phyloP scores from a whole-genome alignment of 2,797 vertebrate genomes.

The Etheostoma nigrum region DNA sequence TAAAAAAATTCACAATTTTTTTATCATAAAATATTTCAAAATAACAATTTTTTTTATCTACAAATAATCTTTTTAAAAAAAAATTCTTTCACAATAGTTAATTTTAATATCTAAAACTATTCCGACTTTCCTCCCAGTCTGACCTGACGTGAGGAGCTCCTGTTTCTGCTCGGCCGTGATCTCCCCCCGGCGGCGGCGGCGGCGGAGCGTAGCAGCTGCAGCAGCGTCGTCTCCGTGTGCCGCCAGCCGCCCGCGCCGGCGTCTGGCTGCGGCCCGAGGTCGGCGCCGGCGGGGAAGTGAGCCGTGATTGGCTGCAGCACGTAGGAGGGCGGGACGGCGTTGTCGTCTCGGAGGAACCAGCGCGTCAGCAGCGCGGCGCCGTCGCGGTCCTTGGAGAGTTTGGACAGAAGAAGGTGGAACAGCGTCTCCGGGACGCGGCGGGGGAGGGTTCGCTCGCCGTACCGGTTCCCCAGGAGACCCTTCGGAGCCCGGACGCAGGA shows the following conservation, averaged over 20 bases:
- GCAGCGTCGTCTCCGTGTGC: slow-evolving; percentile 75
- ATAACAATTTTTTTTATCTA: too few species aligned
- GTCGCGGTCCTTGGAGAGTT: slow-evolving; percentile 72
- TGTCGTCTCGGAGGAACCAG: slow-evolving; percentile 85
- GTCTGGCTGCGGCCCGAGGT: slow-evolving; percentile 64
- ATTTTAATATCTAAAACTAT: too few species aligned
- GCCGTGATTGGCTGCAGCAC: slow-evolving; percentile 85
- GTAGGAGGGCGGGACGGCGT: slow-evolving; percentile 82
- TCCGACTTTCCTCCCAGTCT: slow-evolving; percentile 4
- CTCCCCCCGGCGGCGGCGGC: slow-evolving; percentile 79
- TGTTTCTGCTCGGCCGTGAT: slow-evolving; percentile 79
- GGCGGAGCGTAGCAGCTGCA: slow-evolving; percentile 72
- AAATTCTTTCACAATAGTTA: too few species aligned
- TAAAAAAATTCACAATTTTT: too few species aligned
- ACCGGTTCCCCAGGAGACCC: slow-evolving; percentile 87
- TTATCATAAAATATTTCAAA: too few species aligned
- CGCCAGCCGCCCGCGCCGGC: slow-evolving; percentile 61
- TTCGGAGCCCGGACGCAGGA: slow-evolving; percentile 53
- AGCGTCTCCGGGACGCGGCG: slow-evolving; percentile 78
- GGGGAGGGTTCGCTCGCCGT: slow-evolving; percentile 83
- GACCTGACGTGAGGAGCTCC: slow-evolving; percentile 85
- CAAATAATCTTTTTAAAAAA: too few species aligned
- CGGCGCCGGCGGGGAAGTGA: slow-evolving; percentile 76
- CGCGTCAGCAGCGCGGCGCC: slow-evolving; percentile 77
- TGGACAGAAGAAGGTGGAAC: slow-evolving; percentile 83